Percentiles rank a stretch among this genome's conserved stretches.
These are phyloP conservation scores for Parazoanthus swiftii DNA, from an alignment of 92 coral and sea anemone species.

Conservation along the genomic window DNA sequence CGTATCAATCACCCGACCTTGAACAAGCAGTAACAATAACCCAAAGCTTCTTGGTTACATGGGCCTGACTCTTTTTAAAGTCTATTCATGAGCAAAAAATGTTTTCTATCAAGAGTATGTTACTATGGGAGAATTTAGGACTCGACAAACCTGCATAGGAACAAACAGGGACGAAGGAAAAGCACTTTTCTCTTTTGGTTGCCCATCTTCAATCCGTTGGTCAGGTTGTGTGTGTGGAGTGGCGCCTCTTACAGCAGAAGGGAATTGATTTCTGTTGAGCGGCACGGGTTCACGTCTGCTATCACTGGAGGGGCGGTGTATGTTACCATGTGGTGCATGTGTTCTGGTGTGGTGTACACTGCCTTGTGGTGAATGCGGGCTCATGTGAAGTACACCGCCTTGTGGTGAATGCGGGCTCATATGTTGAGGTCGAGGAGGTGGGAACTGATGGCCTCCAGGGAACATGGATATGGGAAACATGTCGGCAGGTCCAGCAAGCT, in stretches of 20 bases:
- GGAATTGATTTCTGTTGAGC: neutral
- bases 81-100: no score
- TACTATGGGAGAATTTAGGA: neutral
- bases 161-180: neutral
- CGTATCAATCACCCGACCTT: no score
- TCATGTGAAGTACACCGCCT: neutral
- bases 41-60: neutral
- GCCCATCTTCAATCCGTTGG: neutral
- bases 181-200: neutral
- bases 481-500: constrained; percentile 16
- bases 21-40: no score
- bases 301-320: neutral
- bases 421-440: constrained; percentile 17
- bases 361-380: constrained; percentile 10
- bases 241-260: neutral
- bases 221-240: neutral
- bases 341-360: neutral
- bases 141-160: constrained; percentile 13
- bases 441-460: constrained; percentile 27
- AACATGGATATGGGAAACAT: constrained; percentile 6
- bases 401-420: constrained; percentile 38
- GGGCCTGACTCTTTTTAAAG: neutral
- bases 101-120: neutral
- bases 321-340: constrained; percentile 6
- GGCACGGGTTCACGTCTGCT: constrained; percentile 14